Base-by-base conservation (phyloP, 1,140 invertebrate species). In the Meteorus sp. region DNA sequence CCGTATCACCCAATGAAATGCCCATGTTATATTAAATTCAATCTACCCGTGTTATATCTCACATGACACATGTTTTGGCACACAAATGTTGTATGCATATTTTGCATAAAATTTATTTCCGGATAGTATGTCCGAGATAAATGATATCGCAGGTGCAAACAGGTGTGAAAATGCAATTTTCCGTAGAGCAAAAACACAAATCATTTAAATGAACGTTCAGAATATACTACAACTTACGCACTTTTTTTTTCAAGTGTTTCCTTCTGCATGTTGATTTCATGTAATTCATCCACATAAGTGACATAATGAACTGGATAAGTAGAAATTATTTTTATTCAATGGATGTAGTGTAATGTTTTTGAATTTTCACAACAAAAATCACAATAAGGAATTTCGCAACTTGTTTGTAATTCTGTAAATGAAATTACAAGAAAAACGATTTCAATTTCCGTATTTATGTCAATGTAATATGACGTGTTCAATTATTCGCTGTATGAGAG, bases 221-320 rank as follows among this genome's bases (percentile, higher is more conserved):
- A 11, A 3, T 13, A 29, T 7, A 27, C n/a, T 11, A 13, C 27
- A 37, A 68, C 62, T 71, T 61, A 71, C 67, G 19, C 65, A 56
- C 53, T 52, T 64, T 27, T 63, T 69, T 55, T 64, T 67, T 8
- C 43, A 63, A 13, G 29, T 66, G 56, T 41, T 71, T 69, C 48
- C 68, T 74, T 41, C 66, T 75, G 11, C 61, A 65, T 39, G 60
- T 68, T 20, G 62, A 61, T 57, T 73, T 75, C 19, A 77, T 44
- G 50, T 72, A 76, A 54, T 67, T 77, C 57, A 77, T 77, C 74
- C 75, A 77, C 69, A 76, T 69, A 5, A 75, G 57, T 11, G 74
- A 71, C 73, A 74, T 75, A 35, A n/a, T 52, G 27, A n/a, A 29
- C 4, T 5, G 9, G 9, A 29, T 29, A 29, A 29, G 9, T 2